Evolutionary conservation across 2,797 vertebrate genomes (phyloP).

Genomic region (Myoxocephalus aenaeus): DNA sequence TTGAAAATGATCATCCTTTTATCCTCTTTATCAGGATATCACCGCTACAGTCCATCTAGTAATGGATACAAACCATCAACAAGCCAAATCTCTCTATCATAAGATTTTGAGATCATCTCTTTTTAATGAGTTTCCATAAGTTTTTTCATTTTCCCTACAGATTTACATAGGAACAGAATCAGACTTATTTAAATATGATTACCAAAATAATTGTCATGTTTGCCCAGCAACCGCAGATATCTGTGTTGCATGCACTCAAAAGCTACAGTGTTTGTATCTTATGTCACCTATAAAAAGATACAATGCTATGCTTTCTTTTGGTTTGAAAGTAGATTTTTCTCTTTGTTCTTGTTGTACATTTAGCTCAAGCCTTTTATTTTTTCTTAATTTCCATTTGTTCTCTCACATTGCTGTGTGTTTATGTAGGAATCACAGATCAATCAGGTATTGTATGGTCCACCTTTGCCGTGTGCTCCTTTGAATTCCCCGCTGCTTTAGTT

Average conservation of each 20-base stretch:
- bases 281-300: conserved; percentile 5
- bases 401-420: conserved; percentile 87
- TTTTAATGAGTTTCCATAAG: background rate
- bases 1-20: background rate
- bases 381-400: conserved; percentile 84
- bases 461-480: conserved; percentile 82
- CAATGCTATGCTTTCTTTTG: background rate
- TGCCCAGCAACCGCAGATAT: background rate
- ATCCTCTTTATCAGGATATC: background rate
- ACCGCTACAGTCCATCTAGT: background rate
- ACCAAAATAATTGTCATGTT: background rate
- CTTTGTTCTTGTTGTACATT: conserved; percentile 48
- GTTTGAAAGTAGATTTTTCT: background rate
- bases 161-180: conserved; percentile 39
- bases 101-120: background rate
- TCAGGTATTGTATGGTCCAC: conserved; percentile 89
- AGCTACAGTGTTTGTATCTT: conserved; percentile 5
- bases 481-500: conserved; percentile 54
- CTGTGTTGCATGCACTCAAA: conserved; percentile 12
- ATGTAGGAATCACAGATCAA: conserved; percentile 92
- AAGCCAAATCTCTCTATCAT: background rate
- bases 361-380: conserved; percentile 49
- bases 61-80: conserved; percentile 7
- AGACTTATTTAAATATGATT: background rate
- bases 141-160: background rate